Evolutionary conservation across 1,140 invertebrate genomes (phyloP).

Genomic region (Lycorma delicatula): DNA sequence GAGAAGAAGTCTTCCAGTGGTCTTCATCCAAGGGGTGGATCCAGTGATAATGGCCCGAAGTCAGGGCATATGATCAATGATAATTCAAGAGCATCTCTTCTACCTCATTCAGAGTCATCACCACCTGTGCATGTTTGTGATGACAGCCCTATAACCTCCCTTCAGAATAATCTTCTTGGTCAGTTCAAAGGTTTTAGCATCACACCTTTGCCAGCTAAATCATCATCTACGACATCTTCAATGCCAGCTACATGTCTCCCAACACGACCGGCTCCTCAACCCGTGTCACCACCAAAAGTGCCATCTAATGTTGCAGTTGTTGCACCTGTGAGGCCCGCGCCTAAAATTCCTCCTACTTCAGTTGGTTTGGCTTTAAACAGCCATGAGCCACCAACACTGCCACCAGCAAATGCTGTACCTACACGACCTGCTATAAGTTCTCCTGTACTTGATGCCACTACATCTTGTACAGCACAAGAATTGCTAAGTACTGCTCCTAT

Average conservation of each 20-base stretch:
- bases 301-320: conserved; percentile 6
- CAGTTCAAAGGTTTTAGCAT: conserved; percentile 78
- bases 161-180: conserved; percentile 61
- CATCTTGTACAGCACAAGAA: conserved; percentile 59
- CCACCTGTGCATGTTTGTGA: conserved; percentile 41
- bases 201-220: conserved; percentile 49
- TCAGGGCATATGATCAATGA: conserved; percentile 20
- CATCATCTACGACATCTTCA: background rate
- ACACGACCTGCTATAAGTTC: conserved; percentile 66
- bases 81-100: conserved; percentile 28
- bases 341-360: conserved; percentile 15
- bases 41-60: conserved; percentile 2
- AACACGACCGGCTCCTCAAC: conserved; percentile 13
- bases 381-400: conserved; percentile 40
- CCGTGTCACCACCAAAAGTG: conserved; percentile 16
- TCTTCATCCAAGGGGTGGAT: background rate
- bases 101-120: conserved; percentile 44
- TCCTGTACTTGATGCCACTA: conserved; percentile 68
- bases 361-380: background rate
- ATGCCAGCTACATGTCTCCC: conserved; percentile 2
- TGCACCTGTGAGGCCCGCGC: conserved; percentile 16
- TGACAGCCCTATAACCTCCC: conserved; percentile 41
- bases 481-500: conserved; percentile 37
- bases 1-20: conserved; percentile 18
- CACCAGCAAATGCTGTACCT: conserved; percentile 47